phyloP scores from a whole-genome alignment of 1,140 invertebrate species.

The Drosophila ambigua region DNA sequence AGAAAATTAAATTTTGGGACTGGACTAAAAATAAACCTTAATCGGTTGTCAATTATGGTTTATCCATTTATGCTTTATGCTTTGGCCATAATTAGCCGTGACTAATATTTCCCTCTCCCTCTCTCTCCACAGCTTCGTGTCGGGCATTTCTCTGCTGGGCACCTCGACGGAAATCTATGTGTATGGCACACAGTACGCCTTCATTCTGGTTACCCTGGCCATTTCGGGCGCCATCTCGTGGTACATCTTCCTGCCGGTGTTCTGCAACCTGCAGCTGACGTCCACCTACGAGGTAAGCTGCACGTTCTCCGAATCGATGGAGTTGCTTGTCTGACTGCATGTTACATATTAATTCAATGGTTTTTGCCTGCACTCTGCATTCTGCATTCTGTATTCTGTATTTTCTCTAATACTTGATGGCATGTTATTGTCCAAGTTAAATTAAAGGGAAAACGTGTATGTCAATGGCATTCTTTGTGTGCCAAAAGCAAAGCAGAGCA shows the following conservation, averaged over 20 bases:
- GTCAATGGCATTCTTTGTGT: neutral
- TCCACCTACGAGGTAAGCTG: constrained; percentile 92
- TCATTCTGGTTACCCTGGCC: constrained; percentile 87
- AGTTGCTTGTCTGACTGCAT: constrained; percentile 40
- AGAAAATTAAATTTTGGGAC: constrained; percentile 4
- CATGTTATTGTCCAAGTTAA: constrained; percentile 54
- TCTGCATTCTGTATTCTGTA: neutral
- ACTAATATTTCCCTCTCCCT: constrained; percentile 8
- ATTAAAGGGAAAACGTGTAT: neutral
- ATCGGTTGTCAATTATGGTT: constrained; percentile 39
- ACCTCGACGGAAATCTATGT: constrained; percentile 94
- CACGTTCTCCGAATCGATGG: constrained; percentile 34
- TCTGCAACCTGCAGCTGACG: constrained; percentile 91
- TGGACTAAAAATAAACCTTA: constrained; percentile 25
- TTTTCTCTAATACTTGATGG: constrained; percentile 23
- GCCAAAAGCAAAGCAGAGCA: constrained; percentile 1
- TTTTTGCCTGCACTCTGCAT: constrained; percentile 12
- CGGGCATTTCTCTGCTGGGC: constrained; percentile 92
- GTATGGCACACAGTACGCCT: constrained; percentile 90
- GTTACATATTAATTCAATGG: constrained; percentile 46
- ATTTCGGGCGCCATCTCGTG: constrained; percentile 89
- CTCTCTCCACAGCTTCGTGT: constrained; percentile 89
- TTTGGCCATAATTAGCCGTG: constrained; percentile 29
- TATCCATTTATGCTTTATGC: constrained; percentile 7
- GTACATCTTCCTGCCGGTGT: constrained; percentile 92